Percentiles rank a stretch among this genome's conserved stretches.
These are phyloP conservation scores for Hylaea fasciaria DNA, from an alignment of 2,888 invertebrate genomes.

Conservation along the genomic window DNA sequence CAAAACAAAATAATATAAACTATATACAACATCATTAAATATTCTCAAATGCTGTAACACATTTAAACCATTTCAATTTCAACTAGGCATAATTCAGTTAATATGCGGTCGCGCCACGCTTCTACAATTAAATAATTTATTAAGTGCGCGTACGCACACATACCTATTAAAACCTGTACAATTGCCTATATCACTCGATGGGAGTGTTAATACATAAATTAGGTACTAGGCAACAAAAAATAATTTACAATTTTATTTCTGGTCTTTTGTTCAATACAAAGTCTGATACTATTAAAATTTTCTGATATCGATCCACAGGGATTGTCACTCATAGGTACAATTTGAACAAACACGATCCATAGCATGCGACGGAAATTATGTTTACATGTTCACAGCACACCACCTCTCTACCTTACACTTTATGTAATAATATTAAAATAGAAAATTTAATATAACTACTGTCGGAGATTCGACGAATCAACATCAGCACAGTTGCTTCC, in stretches of 20 bases:
- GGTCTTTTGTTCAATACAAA: constrained; percentile 56
- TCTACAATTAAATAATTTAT: constrained; percentile 67
- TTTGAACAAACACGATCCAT: constrained; percentile 54
- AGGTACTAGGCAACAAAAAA: constrained; percentile 73
- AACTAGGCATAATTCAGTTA: constrained; percentile 80
- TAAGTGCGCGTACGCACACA: constrained; percentile 46
- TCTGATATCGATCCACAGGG: constrained; percentile 53
- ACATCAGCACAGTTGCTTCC: constrained; percentile 61
- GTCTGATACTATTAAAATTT: constrained; percentile 35
- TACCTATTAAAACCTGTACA: constrained; percentile 65
- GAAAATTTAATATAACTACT: constrained; percentile 81
- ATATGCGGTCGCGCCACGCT: constrained; percentile 62
- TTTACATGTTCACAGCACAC: constrained; percentile 71
- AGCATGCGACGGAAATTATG: constrained; percentile 59
- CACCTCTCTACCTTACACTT: constrained; percentile 66
- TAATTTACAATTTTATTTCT: constrained; percentile 53
- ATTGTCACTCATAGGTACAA: constrained; percentile 53
- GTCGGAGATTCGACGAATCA: constrained; percentile 77
- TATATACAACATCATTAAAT: constrained; percentile 85
- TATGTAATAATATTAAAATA: constrained; percentile 82
- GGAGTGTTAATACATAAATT: constrained; percentile 52
- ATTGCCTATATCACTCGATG: constrained; percentile 61
- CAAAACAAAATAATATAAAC: constrained; percentile 84
- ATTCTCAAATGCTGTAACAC: constrained; percentile 85
- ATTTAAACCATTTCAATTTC: constrained; percentile 83